Evolutionary conservation across 1,140 invertebrate genomes (phyloP).

Genomic region (Idris sp.): DNA sequence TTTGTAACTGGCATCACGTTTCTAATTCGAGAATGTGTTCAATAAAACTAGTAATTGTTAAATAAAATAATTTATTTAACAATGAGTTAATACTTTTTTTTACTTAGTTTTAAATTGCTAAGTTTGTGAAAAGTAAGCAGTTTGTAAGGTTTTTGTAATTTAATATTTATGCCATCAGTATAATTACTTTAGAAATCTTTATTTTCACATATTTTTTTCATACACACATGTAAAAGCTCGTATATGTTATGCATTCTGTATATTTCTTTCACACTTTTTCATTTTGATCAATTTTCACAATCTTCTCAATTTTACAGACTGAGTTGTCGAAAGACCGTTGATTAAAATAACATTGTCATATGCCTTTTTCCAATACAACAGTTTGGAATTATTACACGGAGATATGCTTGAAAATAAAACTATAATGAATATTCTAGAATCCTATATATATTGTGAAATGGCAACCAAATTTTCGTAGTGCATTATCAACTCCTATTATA

Average conservation of each 20-base stretch:
- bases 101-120: no score
- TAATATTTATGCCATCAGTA: no score
- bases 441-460: slow-evolving; percentile 23
- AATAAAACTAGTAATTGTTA: no score
- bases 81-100: no score
- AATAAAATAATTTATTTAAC: no score
- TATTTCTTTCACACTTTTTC: slow-evolving; percentile 24
- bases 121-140: no score
- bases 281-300: slow-evolving; percentile 36
- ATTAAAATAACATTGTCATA: slow-evolving; percentile 64
- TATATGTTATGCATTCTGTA: slow-evolving; percentile 13
- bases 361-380: slow-evolving; percentile 44
- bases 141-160: no score
- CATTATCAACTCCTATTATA: no score
- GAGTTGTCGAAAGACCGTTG: slow-evolving; percentile 48
- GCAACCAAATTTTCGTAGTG: slow-evolving; percentile 38
- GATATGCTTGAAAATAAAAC: slow-evolving; percentile 52
- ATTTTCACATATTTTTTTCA: no score
- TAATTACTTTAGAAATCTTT: no score
- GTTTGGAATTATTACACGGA: slow-evolving; percentile 53
- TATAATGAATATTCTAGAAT: slow-evolving; percentile 59
- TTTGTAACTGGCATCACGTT: no score
- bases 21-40: no score
- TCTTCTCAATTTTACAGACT: slow-evolving; percentile 40
- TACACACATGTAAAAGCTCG: background rate